These are phyloP conservation scores for Psylliodes chrysocephalus DNA, from an alignment of 2,888 invertebrate species.

Conservation along the genomic window DNA sequence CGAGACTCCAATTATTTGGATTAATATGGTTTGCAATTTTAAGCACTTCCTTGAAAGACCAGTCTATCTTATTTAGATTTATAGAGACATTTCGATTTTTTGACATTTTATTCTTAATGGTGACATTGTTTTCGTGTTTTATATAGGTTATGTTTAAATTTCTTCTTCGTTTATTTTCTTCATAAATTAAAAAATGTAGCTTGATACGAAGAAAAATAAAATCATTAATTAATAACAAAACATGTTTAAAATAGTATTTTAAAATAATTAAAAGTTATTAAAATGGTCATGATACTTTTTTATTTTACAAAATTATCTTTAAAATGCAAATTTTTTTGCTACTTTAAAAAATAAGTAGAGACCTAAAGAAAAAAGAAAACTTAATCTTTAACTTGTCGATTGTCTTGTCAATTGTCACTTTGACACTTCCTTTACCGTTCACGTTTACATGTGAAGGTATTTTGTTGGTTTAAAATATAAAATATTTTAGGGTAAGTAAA, in stretches of 20 bases:
- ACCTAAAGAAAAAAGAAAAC: too few relatives aligned
- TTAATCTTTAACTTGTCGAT: not conserved
- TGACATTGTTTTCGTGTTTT: constrained; percentile 30
- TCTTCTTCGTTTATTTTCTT: not conserved
- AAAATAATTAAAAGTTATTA: too few relatives aligned
- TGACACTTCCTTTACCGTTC: constrained; percentile 9
- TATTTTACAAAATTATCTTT: too few relatives aligned
- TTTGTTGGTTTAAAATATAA: not conserved
- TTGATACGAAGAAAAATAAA: too few relatives aligned
- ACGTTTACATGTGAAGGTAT: constrained; percentile 17
- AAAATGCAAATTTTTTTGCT: too few relatives aligned
- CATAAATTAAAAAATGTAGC: too few relatives aligned
- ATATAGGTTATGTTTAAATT: constrained; percentile 31
- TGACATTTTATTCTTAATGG: constrained; percentile 31
- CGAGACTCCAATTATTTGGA: constrained; percentile 27
- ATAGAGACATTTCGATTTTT: constrained; percentile 9
- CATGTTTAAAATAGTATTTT: too few relatives aligned
- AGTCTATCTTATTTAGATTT: constrained; percentile 15
- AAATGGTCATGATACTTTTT: too few relatives aligned
- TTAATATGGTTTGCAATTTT: constrained; percentile 27
- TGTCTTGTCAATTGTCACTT: constrained; percentile 7
- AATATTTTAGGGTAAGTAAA: constrained; percentile 12
- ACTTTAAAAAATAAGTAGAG: too few relatives aligned
- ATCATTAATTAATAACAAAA: too few relatives aligned
- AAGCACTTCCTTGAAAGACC: constrained; percentile 28